phyloP scores from a whole-genome alignment of 2,797 vertebrate genomes.

The Huso huso region DNA sequence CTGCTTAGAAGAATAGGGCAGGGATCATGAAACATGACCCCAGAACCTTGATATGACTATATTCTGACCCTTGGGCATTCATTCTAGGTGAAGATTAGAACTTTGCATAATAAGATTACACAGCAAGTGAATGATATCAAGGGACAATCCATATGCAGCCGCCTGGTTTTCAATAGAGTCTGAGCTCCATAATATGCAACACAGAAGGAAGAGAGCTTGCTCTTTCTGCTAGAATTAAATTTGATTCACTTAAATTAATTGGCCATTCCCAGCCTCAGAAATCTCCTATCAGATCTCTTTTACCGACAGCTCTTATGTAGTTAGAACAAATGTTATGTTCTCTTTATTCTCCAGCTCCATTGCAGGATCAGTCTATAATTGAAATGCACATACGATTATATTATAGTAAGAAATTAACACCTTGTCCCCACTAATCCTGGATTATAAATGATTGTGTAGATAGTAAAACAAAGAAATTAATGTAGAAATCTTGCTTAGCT shows the following conservation, averaged over 20 bases:
- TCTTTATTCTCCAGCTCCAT: conserved; percentile 53
- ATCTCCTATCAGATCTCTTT: conserved; percentile 83
- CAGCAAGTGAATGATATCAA: conserved; percentile 99
- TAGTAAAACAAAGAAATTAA: conserved; percentile 76
- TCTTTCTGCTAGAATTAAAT: conserved; percentile 74
- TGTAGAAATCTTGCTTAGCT: conserved; percentile 50
- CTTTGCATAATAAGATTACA: conserved; percentile 99
- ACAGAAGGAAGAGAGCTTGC: conserved; percentile 61
- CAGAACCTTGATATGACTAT: conserved; percentile 88
- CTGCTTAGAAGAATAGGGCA: conserved; percentile 83
- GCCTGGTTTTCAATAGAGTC: conserved; percentile 90
- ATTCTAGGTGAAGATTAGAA: conserved; percentile 98
- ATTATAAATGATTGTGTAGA: conserved; percentile 78
- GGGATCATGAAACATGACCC: conserved; percentile 88
- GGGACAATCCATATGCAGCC: conserved; percentile 97
- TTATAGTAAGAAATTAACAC: conserved; percentile 76
- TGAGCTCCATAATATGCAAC: conserved; percentile 79
- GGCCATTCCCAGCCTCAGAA: conserved; percentile 77
- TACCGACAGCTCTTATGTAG: conserved; percentile 70
- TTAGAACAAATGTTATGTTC: conserved; percentile 59
- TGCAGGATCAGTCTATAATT: conserved; percentile 57
- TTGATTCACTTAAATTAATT: conserved; percentile 82
- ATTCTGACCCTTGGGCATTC: conserved; percentile 79
- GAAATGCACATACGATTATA: conserved; percentile 45
- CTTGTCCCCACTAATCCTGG: conserved; percentile 80